phyloP scores from a whole-genome alignment of 2,888 invertebrate species.

The Itoplectis maculator region DNA sequence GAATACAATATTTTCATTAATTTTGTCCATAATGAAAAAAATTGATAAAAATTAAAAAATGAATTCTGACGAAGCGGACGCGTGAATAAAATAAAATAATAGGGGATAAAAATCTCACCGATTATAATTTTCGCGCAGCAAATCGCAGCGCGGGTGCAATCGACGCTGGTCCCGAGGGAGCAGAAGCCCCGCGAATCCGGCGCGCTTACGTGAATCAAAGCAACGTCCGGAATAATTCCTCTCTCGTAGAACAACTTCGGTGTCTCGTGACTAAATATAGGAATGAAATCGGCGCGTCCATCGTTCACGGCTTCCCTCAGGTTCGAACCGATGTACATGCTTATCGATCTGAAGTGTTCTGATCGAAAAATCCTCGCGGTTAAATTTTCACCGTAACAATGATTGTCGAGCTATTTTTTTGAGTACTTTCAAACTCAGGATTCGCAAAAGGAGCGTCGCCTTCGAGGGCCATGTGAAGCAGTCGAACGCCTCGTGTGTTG shows the following conservation, averaged over 20 bases:
- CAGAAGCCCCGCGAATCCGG: slow-evolving; percentile 97
- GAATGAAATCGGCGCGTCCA: slow-evolving; percentile 95
- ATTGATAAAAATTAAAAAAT: no score
- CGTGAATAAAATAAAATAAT: no score
- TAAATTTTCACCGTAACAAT: background rate
- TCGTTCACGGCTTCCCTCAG: slow-evolving; percentile 94
- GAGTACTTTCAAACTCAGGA: slow-evolving; percentile 86
- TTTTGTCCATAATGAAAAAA: no score
- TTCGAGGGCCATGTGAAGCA: slow-evolving; percentile 98
- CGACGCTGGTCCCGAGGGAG: slow-evolving; percentile 96
- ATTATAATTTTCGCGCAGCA: slow-evolving; percentile 94
- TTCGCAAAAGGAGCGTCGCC: slow-evolving; percentile 91
- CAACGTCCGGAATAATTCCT: slow-evolving; percentile 94
- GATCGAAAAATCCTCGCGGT: slow-evolving; percentile 55
- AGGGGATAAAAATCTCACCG: slow-evolving; percentile 86
- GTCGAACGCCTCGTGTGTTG: slow-evolving; percentile 90
- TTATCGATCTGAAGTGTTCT: slow-evolving; percentile 91
- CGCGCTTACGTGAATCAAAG: slow-evolving; percentile 91
- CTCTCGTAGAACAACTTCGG: slow-evolving; percentile 94
- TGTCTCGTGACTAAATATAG: slow-evolving; percentile 97
- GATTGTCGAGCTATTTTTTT: background rate
- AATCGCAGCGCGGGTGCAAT: slow-evolving; percentile 94
- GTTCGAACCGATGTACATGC: slow-evolving; percentile 96
- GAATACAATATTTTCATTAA: no score
- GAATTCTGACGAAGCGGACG: no score